Base-by-base conservation (phyloP, 2,888 invertebrate genomes). In the Prostheceraeus crozeri region DNA sequence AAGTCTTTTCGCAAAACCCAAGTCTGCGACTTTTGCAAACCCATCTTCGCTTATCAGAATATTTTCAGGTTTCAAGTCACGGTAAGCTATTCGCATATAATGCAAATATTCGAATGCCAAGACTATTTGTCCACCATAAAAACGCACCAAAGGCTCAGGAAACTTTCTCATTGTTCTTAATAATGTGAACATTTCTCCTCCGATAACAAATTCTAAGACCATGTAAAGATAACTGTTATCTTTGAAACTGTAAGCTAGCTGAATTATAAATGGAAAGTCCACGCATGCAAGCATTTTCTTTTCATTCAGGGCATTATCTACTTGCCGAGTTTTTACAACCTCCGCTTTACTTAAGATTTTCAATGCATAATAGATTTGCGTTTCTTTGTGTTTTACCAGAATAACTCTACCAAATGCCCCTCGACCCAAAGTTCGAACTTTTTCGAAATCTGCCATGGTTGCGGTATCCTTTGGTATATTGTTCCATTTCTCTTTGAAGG, bases 61-160 rank as follows among this genome's bases (percentile, higher is more conserved):
- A 61, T 61, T 61, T 51, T 61, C 61, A 11, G 61, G 61, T 31
- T 61, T 61, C 35, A 61, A 33, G 35, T 61, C 61, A 3, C 61
- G 62, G 35, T 61, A 61, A 10, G 45, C 31, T n/a, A 61, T 51
- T 14, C 14, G 14, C 6, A 61, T 30, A 33, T 21, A 31, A 21
- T 61, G 61, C 11, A 61, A 35, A 57, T 61, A 61, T 16, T 61
- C 61, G 27, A 61, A 61, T 10, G 61, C 61, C n/a, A 61, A 23
- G 8, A 62, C n/a, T 28, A 61, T 61, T 62, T 61, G 61, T 11
- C 61, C 61, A 6, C 33, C 48, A 33, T 61, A 61, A 46, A 61
- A 61, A 25, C 31, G 23, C n/a, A 57, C 45, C 14, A 35, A n/a
- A 27, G 31, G 8, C 11, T 61, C 61, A n/a, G 27, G 46, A 23